Evolutionary conservation across 2,888 invertebrate species (phyloP), one percentile per base, ranked within the genome.

Genomic region (Neoascia interrupta): DNA sequence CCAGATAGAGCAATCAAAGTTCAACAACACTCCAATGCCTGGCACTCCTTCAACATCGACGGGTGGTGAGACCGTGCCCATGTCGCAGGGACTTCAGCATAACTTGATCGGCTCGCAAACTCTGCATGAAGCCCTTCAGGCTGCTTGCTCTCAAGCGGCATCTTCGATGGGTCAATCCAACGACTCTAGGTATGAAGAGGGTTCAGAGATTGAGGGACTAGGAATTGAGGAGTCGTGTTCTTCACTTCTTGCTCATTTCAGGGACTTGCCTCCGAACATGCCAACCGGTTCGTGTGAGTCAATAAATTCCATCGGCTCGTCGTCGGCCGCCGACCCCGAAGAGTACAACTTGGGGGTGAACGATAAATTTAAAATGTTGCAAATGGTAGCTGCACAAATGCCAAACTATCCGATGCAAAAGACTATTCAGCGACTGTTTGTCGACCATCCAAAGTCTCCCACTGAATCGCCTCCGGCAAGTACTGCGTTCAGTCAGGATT

Each of bases 391-490:
- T 83, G 86, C 88, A 51, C 85, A 88, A 79, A 85, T 86, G 45
- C 83, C 84, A 28, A 83, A 83, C 64, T 82, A 83, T 72, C 83
- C 82, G 8, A 69, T 83, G 64, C 83, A 83, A 61, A 84, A 84
- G 66, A 84, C 85, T 23, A 85, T 87, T 75, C 87, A 86, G 21
- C 87, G 87, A 54, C 85, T 87, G 70, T 88, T 88, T 69, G 86
- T 86, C 56, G 89, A 88, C 81, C 88, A 88, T 76, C 89, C 89
- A n/a, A 89, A 89, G 82, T 88, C 89, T 11, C 88, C 89, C 18
- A 87, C 88, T 31, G 89, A 88, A 81, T 87, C 89, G 34, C 85
- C 85, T 21, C 84, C 85, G 39, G 60, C 66, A 21, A 61, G 43
- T 6, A 43, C 79, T 26, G 37, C 15, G 1, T 79, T 79, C 23